These are phyloP conservation scores for Drosophila subsilvestris DNA, from an alignment of 2,888 invertebrate genomes.

Conservation along the genomic window DNA sequence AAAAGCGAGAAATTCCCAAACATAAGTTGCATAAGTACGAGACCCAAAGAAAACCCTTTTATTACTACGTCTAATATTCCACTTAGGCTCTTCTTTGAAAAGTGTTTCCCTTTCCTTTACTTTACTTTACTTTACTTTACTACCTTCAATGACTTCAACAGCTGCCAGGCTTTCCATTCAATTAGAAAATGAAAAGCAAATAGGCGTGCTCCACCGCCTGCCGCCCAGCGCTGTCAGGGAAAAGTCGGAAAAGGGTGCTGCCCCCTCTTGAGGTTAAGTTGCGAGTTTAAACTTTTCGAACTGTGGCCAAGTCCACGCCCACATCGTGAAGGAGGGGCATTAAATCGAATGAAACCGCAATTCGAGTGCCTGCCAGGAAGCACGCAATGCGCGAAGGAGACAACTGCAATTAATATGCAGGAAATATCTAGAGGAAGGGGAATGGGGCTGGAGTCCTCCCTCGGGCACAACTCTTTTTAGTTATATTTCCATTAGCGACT, in stretches of 20 bases:
- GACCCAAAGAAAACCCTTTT: background rate
- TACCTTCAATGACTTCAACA: conserved; percentile 49
- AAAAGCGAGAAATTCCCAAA: no score
- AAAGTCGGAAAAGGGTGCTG: conserved; percentile 57
- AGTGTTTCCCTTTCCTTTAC: background rate
- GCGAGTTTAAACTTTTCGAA: conserved; percentile 71
- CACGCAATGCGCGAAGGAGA: conserved; percentile 63
- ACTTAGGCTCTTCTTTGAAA: conserved; percentile 1
- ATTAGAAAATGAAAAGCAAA: conserved; percentile 75
- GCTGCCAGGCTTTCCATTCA: conserved; percentile 75
- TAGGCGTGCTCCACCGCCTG: conserved; percentile 48
- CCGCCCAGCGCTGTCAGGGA: background rate
- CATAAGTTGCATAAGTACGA: no score
- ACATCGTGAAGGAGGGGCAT: conserved; percentile 19
- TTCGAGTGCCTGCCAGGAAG: conserved; percentile 5
- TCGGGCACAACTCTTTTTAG: conserved; percentile 11
- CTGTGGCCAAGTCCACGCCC: conserved; percentile 49
- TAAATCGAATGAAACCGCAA: conserved; percentile 69
- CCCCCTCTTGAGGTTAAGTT: conserved; percentile 63
- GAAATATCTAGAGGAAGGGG: conserved; percentile 46
- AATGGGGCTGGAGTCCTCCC: background rate
- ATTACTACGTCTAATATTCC: conserved; percentile 4
- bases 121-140: background rate
- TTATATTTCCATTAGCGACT: conserved; percentile 71
- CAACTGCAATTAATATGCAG: conserved; percentile 57